Percentiles rank a stretch among this genome's conserved stretches.
These are phyloP conservation scores for Grammomys dolichurus DNA, from an alignment of 2,113 vertebrate species.

Conservation along the genomic window DNA sequence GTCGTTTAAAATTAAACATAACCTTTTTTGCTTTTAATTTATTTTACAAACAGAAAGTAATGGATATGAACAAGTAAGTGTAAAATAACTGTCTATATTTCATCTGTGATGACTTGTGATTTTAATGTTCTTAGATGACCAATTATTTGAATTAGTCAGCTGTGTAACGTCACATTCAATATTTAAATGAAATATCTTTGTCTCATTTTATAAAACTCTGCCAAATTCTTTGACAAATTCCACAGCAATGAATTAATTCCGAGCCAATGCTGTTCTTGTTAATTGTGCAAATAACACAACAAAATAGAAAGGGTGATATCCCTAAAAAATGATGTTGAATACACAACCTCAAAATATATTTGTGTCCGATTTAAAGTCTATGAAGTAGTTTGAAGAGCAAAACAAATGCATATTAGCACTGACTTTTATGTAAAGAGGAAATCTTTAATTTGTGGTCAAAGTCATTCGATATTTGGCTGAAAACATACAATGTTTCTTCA, in stretches of 20 bases:
- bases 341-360: conserved; percentile 55
- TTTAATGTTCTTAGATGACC: neutral
- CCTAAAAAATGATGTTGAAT: conserved; percentile 18
- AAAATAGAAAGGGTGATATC: neutral
- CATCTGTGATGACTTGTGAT: neutral
- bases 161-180: neutral
- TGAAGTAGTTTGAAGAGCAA: conserved; percentile 67
- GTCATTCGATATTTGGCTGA: conserved; percentile 65
- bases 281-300: conserved; percentile 31
- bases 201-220: conserved; percentile 44
- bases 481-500: conserved; percentile 5
- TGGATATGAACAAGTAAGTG: neutral
- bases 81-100: neutral
- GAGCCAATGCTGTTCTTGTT: conserved; percentile 28
- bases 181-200: conserved; percentile 43
- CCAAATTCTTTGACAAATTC: conserved; percentile 60
- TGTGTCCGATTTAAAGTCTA: neutral
- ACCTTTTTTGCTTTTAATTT: neutral
- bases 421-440: conserved; percentile 67
- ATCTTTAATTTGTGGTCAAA: conserved; percentile 68
- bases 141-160: conserved; percentile 43
- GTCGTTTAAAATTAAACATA: conserved; percentile 32
- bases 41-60: neutral
- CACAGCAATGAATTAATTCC: conserved; percentile 32
- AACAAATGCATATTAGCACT: conserved; percentile 51